phyloP scores from a whole-genome alignment of 2,797 vertebrate genomes.

The Amblyraja radiata region DNA sequence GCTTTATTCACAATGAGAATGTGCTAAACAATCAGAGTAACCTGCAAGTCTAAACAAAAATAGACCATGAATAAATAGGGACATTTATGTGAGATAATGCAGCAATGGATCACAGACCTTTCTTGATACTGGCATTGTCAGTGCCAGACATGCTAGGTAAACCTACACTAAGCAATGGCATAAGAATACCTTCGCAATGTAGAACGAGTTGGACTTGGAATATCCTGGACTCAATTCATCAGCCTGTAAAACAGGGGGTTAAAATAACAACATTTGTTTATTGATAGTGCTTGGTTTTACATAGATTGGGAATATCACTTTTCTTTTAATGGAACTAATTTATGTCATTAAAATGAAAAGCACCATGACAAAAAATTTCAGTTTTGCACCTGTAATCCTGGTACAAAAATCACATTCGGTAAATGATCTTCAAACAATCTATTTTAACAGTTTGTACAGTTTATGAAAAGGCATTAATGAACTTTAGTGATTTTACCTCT shows the following conservation, averaged over 20 bases:
- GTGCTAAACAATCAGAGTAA: background rate
- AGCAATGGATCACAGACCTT: background rate
- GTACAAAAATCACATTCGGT: background rate
- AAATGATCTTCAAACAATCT: background rate
- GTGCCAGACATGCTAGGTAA: no score
- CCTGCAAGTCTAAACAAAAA: background rate
- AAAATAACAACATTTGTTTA: background rate
- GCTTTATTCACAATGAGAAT: background rate
- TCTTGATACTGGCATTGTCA: background rate
- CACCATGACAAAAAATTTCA: background rate
- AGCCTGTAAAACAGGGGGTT: constrained; percentile 54
- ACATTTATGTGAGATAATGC: background rate
- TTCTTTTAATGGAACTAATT: background rate
- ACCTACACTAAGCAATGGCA: background rate
- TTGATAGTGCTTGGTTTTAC: background rate
- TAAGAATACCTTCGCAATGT: constrained; percentile 81
- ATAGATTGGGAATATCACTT: background rate
- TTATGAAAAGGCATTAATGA: background rate
- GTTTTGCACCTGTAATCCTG: background rate
- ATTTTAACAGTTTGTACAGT: background rate
- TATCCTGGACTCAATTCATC: constrained; percentile 82
- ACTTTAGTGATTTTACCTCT: background rate
- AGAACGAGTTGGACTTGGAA: constrained; percentile 76
- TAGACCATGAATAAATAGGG: background rate
- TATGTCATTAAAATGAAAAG: background rate